Evolutionary conservation across 1,140 invertebrate genomes (phyloP).

Genomic region (Hetaerina americana): DNA sequence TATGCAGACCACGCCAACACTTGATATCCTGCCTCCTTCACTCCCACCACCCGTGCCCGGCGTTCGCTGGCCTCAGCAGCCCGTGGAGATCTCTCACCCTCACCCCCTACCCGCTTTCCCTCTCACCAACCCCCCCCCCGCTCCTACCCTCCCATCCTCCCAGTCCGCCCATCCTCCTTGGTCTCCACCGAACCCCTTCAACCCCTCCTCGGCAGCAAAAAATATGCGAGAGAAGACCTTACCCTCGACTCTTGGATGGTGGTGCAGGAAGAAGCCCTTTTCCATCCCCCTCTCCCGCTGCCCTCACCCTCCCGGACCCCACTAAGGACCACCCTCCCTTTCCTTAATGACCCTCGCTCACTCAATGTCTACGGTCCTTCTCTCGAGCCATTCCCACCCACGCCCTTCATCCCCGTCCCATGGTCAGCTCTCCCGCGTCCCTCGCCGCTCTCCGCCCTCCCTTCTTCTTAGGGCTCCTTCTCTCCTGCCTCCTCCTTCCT

Average conservation of each 20-base stretch:
- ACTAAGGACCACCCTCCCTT: background rate
- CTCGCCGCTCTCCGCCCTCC: background rate
- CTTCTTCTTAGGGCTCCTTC: background rate
- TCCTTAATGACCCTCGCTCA: background rate
- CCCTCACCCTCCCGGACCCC: background rate
- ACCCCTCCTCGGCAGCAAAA: background rate
- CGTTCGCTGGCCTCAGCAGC: background rate
- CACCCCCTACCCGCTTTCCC: too few species aligned
- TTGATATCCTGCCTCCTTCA: background rate
- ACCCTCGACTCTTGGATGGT: too few species aligned
- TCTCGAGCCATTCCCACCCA: background rate
- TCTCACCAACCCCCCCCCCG: too few species aligned
- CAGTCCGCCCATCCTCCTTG: too few species aligned
- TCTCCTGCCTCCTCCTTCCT: background rate
- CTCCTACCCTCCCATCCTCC: too few species aligned
- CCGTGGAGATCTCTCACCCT: too few species aligned
- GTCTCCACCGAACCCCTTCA: background rate
- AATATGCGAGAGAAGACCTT: background rate
- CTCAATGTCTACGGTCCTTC: background rate
- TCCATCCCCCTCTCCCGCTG: too few species aligned
- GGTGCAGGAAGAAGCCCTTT: too few species aligned
- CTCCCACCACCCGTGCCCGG: background rate
- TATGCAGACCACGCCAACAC: background rate
- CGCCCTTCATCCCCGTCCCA: background rate
- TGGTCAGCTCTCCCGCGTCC: background rate